phyloP scores from a whole-genome alignment of 2,113 vertebrate genomes.

The Aramus guarauna region DNA sequence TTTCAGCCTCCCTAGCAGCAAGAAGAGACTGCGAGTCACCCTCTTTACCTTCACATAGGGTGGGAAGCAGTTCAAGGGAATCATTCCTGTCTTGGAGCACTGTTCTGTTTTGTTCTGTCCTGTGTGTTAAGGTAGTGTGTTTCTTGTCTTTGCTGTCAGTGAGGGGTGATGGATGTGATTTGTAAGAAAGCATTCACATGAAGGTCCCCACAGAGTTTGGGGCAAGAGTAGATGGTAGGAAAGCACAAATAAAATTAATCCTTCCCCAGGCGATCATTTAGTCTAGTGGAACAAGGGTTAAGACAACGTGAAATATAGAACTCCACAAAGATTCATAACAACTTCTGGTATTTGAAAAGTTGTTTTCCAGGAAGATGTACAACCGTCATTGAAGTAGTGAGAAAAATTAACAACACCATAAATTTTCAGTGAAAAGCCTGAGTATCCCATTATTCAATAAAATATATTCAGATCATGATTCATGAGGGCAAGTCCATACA shows the following conservation, averaged over 20 bases:
- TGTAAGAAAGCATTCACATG: background rate
- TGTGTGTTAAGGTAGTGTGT: background rate
- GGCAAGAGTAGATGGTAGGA: background rate
- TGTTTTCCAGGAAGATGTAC: background rate
- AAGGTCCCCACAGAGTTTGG: background rate
- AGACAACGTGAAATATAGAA: background rate
- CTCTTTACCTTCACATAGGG: background rate
- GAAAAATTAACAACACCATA: background rate
- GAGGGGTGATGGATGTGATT: background rate
- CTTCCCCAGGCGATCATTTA: background rate
- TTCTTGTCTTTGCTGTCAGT: slow-evolving; percentile 13
- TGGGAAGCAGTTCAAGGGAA: background rate
- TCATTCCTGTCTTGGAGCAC: background rate
- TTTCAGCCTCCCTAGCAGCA: background rate
- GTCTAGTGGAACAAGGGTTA: background rate
- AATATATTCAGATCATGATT: background rate
- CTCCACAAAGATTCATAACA: background rate
- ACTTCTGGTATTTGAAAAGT: background rate
- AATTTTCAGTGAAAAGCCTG: background rate
- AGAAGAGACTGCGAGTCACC: background rate
- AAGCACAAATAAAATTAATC: slow-evolving; percentile 18
- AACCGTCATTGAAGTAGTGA: background rate
- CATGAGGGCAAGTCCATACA: background rate
- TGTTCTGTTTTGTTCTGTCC: background rate
- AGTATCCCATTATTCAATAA: slow-evolving; percentile 13